phyloP scores from a whole-genome alignment of 2,797 vertebrate species.

The Cyclura pinguis region DNA sequence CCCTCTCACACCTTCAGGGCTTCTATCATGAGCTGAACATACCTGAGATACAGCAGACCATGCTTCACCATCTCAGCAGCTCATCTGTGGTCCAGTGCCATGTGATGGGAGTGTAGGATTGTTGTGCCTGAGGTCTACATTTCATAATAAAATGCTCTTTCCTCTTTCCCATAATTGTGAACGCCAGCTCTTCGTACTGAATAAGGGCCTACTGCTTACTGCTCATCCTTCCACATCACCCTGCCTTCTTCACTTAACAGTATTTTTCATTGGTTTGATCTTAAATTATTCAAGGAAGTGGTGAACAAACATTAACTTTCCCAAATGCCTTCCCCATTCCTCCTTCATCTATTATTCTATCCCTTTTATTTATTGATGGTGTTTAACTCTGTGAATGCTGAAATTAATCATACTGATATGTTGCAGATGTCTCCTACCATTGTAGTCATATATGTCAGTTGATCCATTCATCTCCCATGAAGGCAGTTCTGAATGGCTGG shows the following conservation, averaged over 20 bases:
- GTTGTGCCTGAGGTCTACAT: background rate
- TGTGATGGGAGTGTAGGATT: background rate
- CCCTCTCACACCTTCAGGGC: background rate
- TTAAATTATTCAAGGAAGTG: constrained; percentile 55
- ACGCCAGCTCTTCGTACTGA: constrained; percentile 25
- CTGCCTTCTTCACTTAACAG: constrained; percentile 34
- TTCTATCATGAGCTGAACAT: background rate
- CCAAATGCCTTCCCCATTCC: constrained; percentile 21
- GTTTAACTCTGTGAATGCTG: constrained; percentile 26
- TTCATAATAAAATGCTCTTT: constrained; percentile 39
- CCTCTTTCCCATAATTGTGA: constrained; percentile 34
- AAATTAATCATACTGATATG: constrained; percentile 29
- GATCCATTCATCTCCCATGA: constrained; percentile 33
- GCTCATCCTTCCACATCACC: constrained; percentile 45
- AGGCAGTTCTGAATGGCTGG: constrained; percentile 17
- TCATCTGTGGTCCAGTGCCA: background rate
- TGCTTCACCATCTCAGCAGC: background rate
- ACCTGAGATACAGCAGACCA: background rate
- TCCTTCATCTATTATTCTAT: constrained; percentile 38
- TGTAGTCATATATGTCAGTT: constrained; percentile 20
- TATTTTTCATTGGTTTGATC: constrained; percentile 42
- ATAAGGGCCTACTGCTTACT: constrained; percentile 21
- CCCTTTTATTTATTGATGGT: constrained; percentile 45
- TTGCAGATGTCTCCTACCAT: constrained; percentile 33
- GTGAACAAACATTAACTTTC: constrained; percentile 50